Percentiles rank a stretch among this genome's conserved stretches.
These are phyloP conservation scores for Laspeyria flexula DNA, from an alignment of 2,888 invertebrate species.

Conservation along the genomic window DNA sequence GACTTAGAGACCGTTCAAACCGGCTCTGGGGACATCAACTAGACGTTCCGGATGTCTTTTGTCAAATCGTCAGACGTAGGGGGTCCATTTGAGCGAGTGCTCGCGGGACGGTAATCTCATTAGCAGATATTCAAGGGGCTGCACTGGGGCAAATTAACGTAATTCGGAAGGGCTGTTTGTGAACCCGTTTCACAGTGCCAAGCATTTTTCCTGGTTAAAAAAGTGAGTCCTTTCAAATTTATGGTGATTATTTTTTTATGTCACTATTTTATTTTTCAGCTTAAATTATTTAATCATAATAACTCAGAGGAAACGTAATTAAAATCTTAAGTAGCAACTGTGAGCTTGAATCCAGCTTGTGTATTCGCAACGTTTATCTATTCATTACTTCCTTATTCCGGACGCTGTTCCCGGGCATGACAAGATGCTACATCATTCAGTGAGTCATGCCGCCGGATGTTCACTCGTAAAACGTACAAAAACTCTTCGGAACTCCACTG, in stretches of 20 bases:
- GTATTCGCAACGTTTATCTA: slow-evolving; percentile 19
- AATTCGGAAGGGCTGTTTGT: slow-evolving; percentile 29
- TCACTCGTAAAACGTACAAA: slow-evolving; percentile 61
- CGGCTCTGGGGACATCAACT: slow-evolving; percentile 5
- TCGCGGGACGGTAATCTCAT: slow-evolving; percentile 59
- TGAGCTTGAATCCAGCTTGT: neutral
- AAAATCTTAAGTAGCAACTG: neutral
- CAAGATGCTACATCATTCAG: slow-evolving; percentile 38
- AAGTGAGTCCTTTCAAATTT: slow-evolving; percentile 15
- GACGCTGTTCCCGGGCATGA: slow-evolving; percentile 19
- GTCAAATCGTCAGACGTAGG: slow-evolving; percentile 54
- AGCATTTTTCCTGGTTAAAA: slow-evolving; percentile 22
- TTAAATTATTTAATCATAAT: too few species aligned
- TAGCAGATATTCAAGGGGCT: slow-evolving; percentile 57
- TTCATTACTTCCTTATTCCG: slow-evolving; percentile 17
- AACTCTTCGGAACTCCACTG: slow-evolving; percentile 58
- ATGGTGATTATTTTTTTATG: neutral
- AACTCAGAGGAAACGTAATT: neutral
- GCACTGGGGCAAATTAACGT: slow-evolving; percentile 57
- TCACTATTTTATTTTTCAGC: neutral
- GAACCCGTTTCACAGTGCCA: slow-evolving; percentile 9
- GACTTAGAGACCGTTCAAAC: neutral
- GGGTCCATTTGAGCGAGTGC: slow-evolving; percentile 60
- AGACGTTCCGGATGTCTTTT: slow-evolving; percentile 49
- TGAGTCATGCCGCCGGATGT: slow-evolving; percentile 40